These are phyloP conservation scores for Acipenser oxyrinchus DNA, from an alignment of 2,797 vertebrate genomes.

Conservation along the genomic window DNA sequence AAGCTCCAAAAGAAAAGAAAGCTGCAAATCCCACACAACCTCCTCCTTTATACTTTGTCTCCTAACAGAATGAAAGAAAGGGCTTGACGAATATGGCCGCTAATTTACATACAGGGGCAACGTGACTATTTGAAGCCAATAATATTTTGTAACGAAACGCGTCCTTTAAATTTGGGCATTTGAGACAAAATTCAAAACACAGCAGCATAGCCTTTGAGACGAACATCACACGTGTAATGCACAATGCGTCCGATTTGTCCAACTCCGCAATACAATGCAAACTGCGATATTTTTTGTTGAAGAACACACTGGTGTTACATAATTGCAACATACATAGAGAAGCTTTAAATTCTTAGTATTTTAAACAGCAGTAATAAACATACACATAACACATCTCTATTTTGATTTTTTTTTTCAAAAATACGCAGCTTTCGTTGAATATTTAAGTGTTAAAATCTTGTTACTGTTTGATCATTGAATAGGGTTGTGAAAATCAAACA, in stretches of 20 bases:
- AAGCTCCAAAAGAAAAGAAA: conserved; percentile 12
- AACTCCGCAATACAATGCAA: neutral
- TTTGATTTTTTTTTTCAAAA: too few species aligned
- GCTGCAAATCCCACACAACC: conserved; percentile 19
- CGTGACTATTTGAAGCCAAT: conserved; percentile 30
- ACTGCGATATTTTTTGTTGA: too few species aligned
- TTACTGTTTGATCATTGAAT: too few species aligned
- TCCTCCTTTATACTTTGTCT: conserved; percentile 25
- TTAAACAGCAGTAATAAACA: too few species aligned
- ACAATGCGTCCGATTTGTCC: conserved; percentile 1
- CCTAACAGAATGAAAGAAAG: conserved; percentile 37
- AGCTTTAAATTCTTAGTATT: too few species aligned
- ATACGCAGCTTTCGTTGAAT: too few species aligned
- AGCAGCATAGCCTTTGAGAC: conserved; percentile 6
- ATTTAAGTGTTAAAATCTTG: too few species aligned
- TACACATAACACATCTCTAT: too few species aligned
- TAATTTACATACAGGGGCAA: conserved; percentile 12
- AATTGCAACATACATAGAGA: too few species aligned
- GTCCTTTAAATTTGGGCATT: conserved; percentile 20
- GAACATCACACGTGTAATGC: conserved; percentile 7
- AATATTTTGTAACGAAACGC: conserved; percentile 4
- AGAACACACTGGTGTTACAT: too few species aligned
- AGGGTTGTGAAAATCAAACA: too few species aligned
- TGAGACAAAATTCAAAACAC: conserved; percentile 39
- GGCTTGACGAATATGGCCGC: conserved; percentile 42